Evolutionary conservation across 2,888 invertebrate genomes (phyloP), one percentile per base, ranked within the genome.

Genomic region (Cancer borealis): DNA sequence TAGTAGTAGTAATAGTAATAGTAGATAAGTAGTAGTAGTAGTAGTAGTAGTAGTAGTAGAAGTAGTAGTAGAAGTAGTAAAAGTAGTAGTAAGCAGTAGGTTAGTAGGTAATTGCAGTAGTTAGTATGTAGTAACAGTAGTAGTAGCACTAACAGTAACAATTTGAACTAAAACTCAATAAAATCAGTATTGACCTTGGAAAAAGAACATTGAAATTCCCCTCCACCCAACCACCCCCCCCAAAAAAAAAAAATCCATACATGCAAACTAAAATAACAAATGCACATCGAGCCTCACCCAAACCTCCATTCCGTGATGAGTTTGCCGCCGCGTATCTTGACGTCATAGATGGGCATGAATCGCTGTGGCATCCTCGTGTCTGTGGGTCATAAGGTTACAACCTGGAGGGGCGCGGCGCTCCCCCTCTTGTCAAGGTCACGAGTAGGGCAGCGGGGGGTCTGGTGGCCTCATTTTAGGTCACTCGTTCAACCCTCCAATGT

Each of bases 291-390:
- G 5, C 92, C 94, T 94, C 54, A 94, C 94, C 94, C 94, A 90
- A 90, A 94, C 46, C 94, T 90, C 94, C 94, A 94, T 92, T 94
- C 94, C 12, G 92, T 89, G 17, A 94, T 90, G 49, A 79, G 79
- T 90, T 90, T 45, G 26, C 94, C 92, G 60, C 94, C 94, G 12
- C 94, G 91, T 54, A 94, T 94, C 84, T 94, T 94, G 45, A 94
- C 49, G 79, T 94, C 94, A 49, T 94, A 94, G n/a, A 26, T 73
- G 17, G 94, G 94, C n/a, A 94, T 39, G 79, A 94, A 94, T 8
- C 79, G 26, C 54, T 92, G 49, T 12, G 94, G 94, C 94, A 94
- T 94, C 54, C 94, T 90, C 66, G 66, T 89, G 21, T 89, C 45
- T 92, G 88, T 47, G 39, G 39, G 54, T 73, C 93, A 89, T 47